phyloP scores from a whole-genome alignment of 35 echinoderm and acorn worm species.

The Hemicentrotus pulcherrimus region DNA sequence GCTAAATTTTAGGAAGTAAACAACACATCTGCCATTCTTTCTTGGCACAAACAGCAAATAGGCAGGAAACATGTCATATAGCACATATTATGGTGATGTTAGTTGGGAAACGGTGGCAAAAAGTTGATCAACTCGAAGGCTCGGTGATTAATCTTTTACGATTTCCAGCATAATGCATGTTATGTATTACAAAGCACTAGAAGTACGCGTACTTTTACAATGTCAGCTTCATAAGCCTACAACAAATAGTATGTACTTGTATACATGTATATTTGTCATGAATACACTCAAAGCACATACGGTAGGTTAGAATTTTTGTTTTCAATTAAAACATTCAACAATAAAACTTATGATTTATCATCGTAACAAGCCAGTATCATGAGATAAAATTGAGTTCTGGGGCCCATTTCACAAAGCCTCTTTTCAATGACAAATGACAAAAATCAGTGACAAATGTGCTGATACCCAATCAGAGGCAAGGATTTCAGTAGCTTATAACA shows the following conservation, averaged over 20 bases:
- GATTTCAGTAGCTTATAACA: too few species aligned
- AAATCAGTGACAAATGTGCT: too few species aligned
- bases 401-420: too few species aligned
- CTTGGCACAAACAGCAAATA: neutral
- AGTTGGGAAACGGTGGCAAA: neutral
- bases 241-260: neutral
- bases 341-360: too few species aligned
- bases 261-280: neutral
- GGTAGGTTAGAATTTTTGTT: too few species aligned
- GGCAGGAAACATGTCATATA: slow-evolving; percentile 32
- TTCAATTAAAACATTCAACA: too few species aligned
- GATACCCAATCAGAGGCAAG: too few species aligned
- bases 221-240: neutral
- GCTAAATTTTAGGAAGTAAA: neutral
- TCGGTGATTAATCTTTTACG: neutral
- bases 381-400: too few species aligned
- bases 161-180: neutral
- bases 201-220: neutral
- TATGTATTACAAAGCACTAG: neutral
- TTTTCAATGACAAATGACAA: too few species aligned
- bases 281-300: too few species aligned
- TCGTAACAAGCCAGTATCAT: too few species aligned
- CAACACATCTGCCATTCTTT: slow-evolving; percentile 2
- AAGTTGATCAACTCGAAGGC: neutral
- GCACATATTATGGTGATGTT: neutral